These are phyloP conservation scores for Ctenopoma multispine DNA, from an alignment of 2,797 vertebrate species.

Conservation along the genomic window DNA sequence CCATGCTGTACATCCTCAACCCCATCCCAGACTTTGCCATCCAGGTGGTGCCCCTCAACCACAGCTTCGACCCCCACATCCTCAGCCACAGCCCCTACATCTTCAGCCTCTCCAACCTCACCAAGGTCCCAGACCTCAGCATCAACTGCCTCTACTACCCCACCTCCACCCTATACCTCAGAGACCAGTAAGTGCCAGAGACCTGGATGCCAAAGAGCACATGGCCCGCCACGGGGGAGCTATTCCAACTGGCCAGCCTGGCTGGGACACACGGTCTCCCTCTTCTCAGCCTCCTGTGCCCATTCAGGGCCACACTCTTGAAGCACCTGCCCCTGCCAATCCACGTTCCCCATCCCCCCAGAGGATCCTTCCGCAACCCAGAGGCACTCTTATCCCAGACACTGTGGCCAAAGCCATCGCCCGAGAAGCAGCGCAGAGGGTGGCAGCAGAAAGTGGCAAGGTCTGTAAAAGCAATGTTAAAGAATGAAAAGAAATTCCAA, in stretches of 20 bases:
- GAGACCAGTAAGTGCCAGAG: conserved; percentile 94
- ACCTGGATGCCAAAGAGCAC: conserved; percentile 94
- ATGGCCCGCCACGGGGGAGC: conserved; percentile 78
- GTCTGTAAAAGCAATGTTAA: conserved; percentile 74
- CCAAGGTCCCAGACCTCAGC: conserved; percentile 83
- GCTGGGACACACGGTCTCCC: conserved; percentile 87
- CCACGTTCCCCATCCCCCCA: conserved; percentile 93
- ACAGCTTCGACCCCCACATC: conserved; percentile 65
- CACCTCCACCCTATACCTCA: conserved; percentile 86
- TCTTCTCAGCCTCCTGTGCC: conserved; percentile 74
- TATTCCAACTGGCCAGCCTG: conserved; percentile 82
- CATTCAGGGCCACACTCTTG: conserved; percentile 87
- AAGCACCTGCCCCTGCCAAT: conserved; percentile 85
- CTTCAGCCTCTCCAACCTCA: conserved; percentile 73
- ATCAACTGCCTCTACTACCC: conserved; percentile 84
- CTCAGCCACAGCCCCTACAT: conserved; percentile 71
- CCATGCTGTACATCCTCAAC: conserved; percentile 79
- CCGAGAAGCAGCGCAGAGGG: conserved; percentile 93
- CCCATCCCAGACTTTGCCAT: conserved; percentile 70
- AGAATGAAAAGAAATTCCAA: neutral
- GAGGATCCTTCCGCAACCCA: conserved; percentile 94
- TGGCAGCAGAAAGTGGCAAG: conserved; percentile 91
- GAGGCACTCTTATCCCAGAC: conserved; percentile 90
- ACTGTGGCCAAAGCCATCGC: conserved; percentile 98
- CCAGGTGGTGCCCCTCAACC: conserved; percentile 61